Conservation (phyloP, 2,113 vertebrate species). For the Amphiprion ocellaris region DNA sequence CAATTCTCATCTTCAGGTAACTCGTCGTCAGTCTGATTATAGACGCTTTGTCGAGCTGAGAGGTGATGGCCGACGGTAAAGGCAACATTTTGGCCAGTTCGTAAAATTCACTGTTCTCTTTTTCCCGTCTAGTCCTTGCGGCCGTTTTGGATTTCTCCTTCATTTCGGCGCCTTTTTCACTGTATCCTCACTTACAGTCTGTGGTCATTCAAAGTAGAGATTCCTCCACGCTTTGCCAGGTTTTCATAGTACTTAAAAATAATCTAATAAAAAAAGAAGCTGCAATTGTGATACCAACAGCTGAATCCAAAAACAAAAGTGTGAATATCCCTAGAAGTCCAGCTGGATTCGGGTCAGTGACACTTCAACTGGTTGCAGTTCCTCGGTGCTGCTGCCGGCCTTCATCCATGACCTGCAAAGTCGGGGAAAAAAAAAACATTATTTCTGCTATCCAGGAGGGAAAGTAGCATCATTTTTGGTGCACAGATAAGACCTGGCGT, state of each 20-base stretch:
- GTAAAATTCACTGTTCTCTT: constrained; percentile 97
- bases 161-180: constrained; percentile 60
- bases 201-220: constrained; percentile 54
- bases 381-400: constrained; percentile 39
- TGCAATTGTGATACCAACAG: background rate
- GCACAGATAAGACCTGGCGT: background rate
- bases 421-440: background rate
- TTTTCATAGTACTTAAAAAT: constrained; percentile 58
- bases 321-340: constrained; percentile 58
- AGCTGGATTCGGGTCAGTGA: constrained; percentile 1
- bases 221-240: constrained; percentile 38
- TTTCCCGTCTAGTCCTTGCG: constrained; percentile 93
- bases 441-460: background rate
- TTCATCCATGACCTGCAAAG: constrained; percentile 71
- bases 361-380: constrained; percentile 48
- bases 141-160: constrained; percentile 99
- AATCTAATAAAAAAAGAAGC: background rate
- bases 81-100: constrained; percentile 96
- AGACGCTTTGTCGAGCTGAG: constrained; percentile 97
- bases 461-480: background rate
- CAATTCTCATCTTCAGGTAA: constrained; percentile 94
- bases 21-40: constrained; percentile 98
- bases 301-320: constrained; percentile 37
- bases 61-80: constrained; percentile 94
- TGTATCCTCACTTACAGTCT: constrained; percentile 35